phyloP scores from a whole-genome alignment of 2,113 vertebrate species.

The Eubucco bourcierii region DNA sequence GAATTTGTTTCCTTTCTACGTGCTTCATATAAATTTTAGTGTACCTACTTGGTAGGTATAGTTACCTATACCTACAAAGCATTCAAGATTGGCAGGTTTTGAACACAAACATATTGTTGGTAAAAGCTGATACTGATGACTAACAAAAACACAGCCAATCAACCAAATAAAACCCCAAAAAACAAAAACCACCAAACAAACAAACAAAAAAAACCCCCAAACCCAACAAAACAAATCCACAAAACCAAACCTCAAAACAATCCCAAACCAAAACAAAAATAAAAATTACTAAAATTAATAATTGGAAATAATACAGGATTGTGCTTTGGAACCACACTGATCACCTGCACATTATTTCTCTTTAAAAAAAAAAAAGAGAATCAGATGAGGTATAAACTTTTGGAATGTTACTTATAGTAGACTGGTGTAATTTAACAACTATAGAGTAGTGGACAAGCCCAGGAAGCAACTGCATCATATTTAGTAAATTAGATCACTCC shows the following conservation, averaged over 20 bases:
- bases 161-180: too few species aligned
- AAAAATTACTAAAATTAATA: neutral
- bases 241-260: neutral
- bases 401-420: accelerated
- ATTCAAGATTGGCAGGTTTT: neutral
- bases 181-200: too few species aligned
- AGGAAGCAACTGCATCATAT: neutral
- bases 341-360: neutral
- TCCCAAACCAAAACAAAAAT: neutral
- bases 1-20: neutral
- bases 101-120: neutral
- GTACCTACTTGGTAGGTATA: neutral
- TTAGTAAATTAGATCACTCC: neutral
- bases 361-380: neutral
- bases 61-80: neutral
- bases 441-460: neutral
- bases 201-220: too few species aligned
- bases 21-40: neutral
- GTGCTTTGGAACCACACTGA: neutral
- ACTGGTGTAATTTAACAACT: neutral
- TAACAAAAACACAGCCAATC: neutral
- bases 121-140: neutral
- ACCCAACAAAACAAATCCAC: too few species aligned
- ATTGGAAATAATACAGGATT: neutral
- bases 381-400: neutral